Evolutionary conservation across 1,140 invertebrate genomes (phyloP), one percentile per base, ranked within the genome.

Genomic region (Vanessa atalanta): DNA sequence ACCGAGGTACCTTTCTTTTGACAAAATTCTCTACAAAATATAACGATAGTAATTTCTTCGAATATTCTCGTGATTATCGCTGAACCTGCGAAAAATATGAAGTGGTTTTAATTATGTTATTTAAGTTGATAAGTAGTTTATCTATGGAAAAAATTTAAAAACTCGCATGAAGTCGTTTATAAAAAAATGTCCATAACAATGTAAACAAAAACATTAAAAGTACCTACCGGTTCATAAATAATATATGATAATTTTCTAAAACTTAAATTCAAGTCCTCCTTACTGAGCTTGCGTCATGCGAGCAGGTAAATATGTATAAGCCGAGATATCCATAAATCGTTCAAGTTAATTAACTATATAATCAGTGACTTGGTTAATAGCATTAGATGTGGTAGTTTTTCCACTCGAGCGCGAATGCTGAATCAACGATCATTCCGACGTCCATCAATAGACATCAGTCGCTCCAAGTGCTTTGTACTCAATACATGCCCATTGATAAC

Each of bases 341-440:
- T 47, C 16, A 16, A 11, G 6, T 61, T 61, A 57, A 61, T 61
- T 61, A n/a, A 61, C 57, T 61, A 15, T 61, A 61, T 61, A 61
- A 37, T 61, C 55, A 26, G 3, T 23, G 26, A 55, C 26, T 61
- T 61, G 8, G 57, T 61, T 31, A 61, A 61, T 61, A 61, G 7
- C 31, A 61, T 61, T 61, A 31, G 23, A 15, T 13, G 55, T 57
- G 57, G 57, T 61, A 61, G 57, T 69, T 69, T 68, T 69, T 69
- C 66, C 66, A 69, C 51, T 69, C 53, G 57, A 61, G 57, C 53
- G 66, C 66, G 43, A 69, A 69, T 60, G 14, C 66, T 69, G 66
- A 69, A 69, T 69, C 47, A n/a, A 20, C 66, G 53, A 69, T 55
- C 51, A 69, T 68, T 55, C 64, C n/a, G 55, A 43, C 66, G 43